These are phyloP conservation scores for Agrotis exclamationis DNA, from an alignment of 2,888 invertebrate genomes.

Conservation along the genomic window DNA sequence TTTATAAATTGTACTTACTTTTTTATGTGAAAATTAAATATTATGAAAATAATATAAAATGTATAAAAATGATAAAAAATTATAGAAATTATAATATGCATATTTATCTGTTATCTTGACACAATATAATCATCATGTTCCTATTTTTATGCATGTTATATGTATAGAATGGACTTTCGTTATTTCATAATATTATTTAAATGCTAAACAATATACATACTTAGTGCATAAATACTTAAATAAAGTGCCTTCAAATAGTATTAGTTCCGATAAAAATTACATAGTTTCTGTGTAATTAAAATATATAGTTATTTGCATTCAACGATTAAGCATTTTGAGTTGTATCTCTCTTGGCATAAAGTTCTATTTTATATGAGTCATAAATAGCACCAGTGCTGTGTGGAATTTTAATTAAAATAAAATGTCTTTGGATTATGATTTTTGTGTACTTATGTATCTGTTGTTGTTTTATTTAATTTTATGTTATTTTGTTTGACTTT, in stretches of 20 bases:
- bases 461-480: conserved; percentile 17
- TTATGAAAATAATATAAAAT: neutral
- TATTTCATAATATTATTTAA: conserved; percentile 4
- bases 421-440: conserved; percentile 3
- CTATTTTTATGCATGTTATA: neutral
- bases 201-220: neutral
- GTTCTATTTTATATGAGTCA: neutral
- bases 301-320: conserved; percentile 2
- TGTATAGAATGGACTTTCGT: neutral
- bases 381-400: neutral
- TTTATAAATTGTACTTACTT: conserved; percentile 1
- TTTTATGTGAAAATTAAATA: neutral
- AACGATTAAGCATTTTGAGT: neutral
- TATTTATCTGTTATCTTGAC: conserved; percentile 36
- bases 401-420: conserved; percentile 25
- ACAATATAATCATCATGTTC: neutral
- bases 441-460: conserved; percentile 14
- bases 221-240: neutral
- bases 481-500: conserved; percentile 7
- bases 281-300: conserved; percentile 4
- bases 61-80: conserved; percentile 7
- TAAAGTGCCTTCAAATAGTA: conserved; percentile 28
- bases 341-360: neutral
- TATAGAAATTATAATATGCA: neutral
- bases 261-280: conserved; percentile 16